Conservation (phyloP, 2,113 vertebrate species). For the Acrocephalus arundinaceus region DNA sequence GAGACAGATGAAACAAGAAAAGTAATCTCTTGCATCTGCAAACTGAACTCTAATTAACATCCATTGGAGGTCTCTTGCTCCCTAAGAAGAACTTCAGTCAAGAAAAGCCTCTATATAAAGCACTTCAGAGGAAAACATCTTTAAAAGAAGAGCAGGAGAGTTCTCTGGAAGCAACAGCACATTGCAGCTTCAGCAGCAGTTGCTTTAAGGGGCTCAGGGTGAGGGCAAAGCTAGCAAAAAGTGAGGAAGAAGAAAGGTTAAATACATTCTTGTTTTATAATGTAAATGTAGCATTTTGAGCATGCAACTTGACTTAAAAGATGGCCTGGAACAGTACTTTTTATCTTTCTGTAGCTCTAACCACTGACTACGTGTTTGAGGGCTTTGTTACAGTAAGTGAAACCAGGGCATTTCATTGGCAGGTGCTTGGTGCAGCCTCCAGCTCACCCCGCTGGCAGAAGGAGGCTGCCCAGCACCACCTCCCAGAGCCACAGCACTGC, state of each 20-base stretch:
- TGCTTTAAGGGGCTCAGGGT: not conserved
- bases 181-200: not conserved
- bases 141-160: conserved; percentile 10
- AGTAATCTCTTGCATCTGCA: conserved; percentile 34
- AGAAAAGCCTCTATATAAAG: conserved; percentile 28
- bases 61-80: conserved; percentile 54
- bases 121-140: conserved; percentile 21
- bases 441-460: not conserved
- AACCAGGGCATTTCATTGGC: not conserved
- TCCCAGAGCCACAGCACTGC: not conserved
- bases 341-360: not conserved
- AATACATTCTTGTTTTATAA: not conserved
- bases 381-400: not conserved
- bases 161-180: conserved; percentile 1
- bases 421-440: rapidly evolving
- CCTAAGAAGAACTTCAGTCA: conserved; percentile 52
- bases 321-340: not conserved
- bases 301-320: not conserved
- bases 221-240: not conserved
- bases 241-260: not conserved
- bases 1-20: conserved; percentile 48
- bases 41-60: conserved; percentile 63
- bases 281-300: not conserved
- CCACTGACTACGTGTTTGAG: not conserved
- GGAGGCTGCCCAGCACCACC: not conserved